A percentile compares a stretch with the other conserved stretches of the same genome.
Conservation (phyloP, 2,113 vertebrate genomes). For the Aplodontia rufa region DNA sequence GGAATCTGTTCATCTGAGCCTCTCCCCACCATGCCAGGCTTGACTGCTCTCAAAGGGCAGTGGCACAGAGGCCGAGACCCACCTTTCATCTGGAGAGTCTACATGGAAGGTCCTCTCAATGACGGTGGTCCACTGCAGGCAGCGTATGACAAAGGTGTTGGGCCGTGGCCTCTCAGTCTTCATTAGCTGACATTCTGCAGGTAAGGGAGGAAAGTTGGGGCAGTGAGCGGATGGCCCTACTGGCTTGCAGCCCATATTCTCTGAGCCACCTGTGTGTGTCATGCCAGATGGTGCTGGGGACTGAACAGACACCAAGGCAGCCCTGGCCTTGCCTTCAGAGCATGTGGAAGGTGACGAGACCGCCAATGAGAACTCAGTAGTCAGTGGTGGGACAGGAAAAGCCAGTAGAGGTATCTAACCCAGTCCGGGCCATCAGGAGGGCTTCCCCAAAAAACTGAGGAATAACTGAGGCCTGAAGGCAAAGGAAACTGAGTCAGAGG, state of each 20-base stretch:
- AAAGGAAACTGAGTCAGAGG: not conserved
- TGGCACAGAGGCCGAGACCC: not conserved
- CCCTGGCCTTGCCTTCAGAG: not conserved
- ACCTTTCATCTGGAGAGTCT: constrained; percentile 93
- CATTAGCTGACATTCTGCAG: constrained; percentile 80
- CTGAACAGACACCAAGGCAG: not conserved
- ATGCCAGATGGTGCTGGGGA: not conserved
- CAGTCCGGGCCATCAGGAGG: not conserved
- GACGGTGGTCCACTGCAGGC: constrained; percentile 96
- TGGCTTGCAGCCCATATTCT: not conserved
- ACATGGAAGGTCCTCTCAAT: constrained; percentile 97
- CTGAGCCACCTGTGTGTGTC: not conserved
- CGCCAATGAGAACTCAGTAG: not conserved
- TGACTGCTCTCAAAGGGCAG: not conserved
- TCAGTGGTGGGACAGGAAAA: not conserved
- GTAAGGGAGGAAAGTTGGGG: not conserved
- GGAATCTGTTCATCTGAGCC: not conserved
- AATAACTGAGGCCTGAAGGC: not conserved
- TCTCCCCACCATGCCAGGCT: not conserved
- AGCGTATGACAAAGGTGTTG: constrained; percentile 97
- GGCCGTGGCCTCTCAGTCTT: constrained; percentile 94
- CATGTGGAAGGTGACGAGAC: not conserved
- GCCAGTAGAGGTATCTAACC: not conserved
- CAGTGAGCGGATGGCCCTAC: not conserved
- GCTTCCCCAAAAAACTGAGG: not conserved